Conservation (phyloP, 2,113 vertebrate genomes). For the Planiliza haematocheilus region DNA sequence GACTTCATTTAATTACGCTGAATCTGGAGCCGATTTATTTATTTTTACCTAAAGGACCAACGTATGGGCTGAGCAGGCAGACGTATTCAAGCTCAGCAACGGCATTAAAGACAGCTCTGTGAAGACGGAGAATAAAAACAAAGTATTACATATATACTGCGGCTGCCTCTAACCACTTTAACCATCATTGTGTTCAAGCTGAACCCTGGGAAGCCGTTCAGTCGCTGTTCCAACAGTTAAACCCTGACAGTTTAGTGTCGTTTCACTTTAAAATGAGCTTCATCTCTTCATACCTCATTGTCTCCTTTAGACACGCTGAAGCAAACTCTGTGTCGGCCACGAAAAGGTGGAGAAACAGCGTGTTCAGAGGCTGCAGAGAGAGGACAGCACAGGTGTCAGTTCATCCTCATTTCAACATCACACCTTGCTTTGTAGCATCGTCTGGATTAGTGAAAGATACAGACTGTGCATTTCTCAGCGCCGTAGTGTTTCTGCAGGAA, state of each 20-base stretch:
- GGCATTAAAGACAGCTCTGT: conserved; percentile 86
- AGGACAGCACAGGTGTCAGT: no score
- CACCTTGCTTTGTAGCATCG: no score
- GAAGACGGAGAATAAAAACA: not conserved
- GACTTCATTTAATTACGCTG: not conserved
- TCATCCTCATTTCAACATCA: no score
- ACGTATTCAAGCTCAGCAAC: conserved; percentile 88
- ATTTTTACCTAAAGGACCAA: conserved; percentile 82
- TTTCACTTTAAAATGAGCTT: no score
- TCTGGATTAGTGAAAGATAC: conserved; percentile 46
- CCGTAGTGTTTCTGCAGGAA: conserved; percentile 82
- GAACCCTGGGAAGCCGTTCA: no score
- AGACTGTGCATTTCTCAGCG: conserved; percentile 84
- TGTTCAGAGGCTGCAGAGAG: conserved; percentile 88
- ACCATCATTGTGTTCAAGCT: not conserved
- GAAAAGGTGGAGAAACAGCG: conserved; percentile 92
- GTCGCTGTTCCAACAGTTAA: no score
- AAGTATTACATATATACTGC: no score
- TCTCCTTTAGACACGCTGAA: conserved; percentile 81
- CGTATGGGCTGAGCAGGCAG: conserved; percentile 84
- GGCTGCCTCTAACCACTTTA: no score
- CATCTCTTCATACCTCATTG: conserved; percentile 81
- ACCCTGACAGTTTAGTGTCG: no score
- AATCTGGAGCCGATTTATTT: not conserved
- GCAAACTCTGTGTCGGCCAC: conserved; percentile 84